Evolutionary conservation across 1,140 invertebrate species (phyloP).

Genomic region (Dendrolimus punctatus): DNA sequence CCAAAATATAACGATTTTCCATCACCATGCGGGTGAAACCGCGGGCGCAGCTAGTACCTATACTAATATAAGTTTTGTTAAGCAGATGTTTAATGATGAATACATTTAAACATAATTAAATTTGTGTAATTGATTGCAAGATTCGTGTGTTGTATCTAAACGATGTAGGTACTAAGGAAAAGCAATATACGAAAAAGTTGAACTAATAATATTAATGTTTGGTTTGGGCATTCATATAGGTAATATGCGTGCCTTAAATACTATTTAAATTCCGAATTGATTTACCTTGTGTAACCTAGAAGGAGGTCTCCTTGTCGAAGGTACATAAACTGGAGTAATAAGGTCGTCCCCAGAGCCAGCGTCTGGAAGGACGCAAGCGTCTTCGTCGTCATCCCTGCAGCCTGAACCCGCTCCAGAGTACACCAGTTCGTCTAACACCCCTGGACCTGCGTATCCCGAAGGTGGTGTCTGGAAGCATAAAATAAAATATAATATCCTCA

Average conservation of each 20-base stretch:
- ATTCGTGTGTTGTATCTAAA: too few relatives aligned
- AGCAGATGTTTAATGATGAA: too few relatives aligned
- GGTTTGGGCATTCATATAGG: too few relatives aligned
- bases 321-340: constrained; percentile 92
- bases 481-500: background rate
- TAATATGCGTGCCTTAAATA: background rate
- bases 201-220: too few relatives aligned
- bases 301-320: constrained; percentile 82
- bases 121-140: too few relatives aligned
- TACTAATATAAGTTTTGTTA: too few relatives aligned
- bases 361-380: constrained; percentile 88
- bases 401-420: constrained; percentile 92
- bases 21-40: too few relatives aligned
- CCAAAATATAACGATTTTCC: too few relatives aligned
- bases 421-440: constrained; percentile 87
- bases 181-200: too few relatives aligned
- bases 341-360: constrained; percentile 89
- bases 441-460: constrained; percentile 83
- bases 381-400: constrained; percentile 88
- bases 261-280: background rate
- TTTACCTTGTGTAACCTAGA: constrained; percentile 62
- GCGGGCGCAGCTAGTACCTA: too few relatives aligned
- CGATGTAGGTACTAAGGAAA: too few relatives aligned
- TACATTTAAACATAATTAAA: too few relatives aligned
- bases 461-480: constrained; percentile 80